Conservation (phyloP, 2,113 vertebrate species). For the Suricata suricatta region DNA sequence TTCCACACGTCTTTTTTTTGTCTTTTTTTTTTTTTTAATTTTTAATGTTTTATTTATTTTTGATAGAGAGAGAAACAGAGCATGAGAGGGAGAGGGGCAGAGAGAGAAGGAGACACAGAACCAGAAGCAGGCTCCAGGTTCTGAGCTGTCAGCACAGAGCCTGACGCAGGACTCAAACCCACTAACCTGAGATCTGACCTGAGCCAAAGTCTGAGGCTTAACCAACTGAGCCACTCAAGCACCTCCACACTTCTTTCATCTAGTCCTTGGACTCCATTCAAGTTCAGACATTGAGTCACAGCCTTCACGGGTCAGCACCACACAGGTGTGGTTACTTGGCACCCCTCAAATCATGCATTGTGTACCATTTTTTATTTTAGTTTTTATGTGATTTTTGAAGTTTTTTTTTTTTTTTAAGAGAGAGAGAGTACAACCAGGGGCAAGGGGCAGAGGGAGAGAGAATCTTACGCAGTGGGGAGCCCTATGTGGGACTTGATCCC, state of each 20-base stretch:
- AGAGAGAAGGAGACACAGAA: too few species aligned
- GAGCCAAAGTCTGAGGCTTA: too few species aligned
- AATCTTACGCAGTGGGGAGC: neutral
- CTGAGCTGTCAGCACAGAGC: too few species aligned
- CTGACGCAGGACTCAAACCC: too few species aligned
- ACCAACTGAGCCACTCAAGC: too few species aligned
- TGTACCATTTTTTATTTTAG: too few species aligned
- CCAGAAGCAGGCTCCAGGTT: too few species aligned
- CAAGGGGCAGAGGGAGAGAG: neutral
- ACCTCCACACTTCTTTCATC: accelerated
- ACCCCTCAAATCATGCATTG: neutral
- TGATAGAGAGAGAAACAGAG: too few species aligned
- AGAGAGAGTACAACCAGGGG: neutral
- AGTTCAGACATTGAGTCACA: accelerated
- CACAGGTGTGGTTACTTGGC: neutral
- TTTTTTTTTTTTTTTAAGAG: neutral
- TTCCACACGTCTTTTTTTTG: accelerated
- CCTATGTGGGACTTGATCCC: neutral
- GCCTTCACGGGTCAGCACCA: neutral
- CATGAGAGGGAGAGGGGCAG: too few species aligned
- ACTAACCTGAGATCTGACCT: too few species aligned
- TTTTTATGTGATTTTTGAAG: neutral
- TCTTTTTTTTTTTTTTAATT: too few species aligned
- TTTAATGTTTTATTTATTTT: too few species aligned
- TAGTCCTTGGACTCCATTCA: neutral